Evolutionary conservation across 2,797 vertebrate species (phyloP), one percentile per base, ranked within the genome.

Genomic region (Phoebastria nigripes): DNA sequence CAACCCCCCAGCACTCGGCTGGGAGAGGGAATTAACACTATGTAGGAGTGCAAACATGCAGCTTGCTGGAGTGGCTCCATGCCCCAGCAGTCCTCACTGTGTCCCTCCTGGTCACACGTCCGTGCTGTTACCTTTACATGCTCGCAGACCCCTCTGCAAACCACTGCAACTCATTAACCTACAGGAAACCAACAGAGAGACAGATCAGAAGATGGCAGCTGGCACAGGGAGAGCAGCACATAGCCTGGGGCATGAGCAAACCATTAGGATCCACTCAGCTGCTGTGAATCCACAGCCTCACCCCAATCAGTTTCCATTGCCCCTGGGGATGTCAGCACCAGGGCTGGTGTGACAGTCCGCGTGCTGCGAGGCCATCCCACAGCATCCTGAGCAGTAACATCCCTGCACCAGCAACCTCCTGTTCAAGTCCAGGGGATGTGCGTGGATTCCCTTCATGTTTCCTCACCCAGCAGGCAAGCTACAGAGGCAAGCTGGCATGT

Each of bases 41-140:
- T 0, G 0, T 1, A 37, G 7, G 9, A 37, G 8, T 71, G 47
- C 52, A 73, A 77, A 67, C 28, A 42, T 5, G 6, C 29, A 47
- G 47, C 31, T 2, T 16, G 39, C 63, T 77, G 63, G 29, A 55
- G 21, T 1, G 6, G 71, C 37, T 79, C 46, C 19, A 6, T 3
- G 31, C n/a, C 41, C 46, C 49, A 63, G 72, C 51, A 46, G 26
- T 22, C 42, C 47, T 66, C 28, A 13, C 35, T 2, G 26, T 3
- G 12, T 44, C 42, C 12, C 56, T 70, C 25, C 31, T 46, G n/a
- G 56, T 56, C 78, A 73, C 59, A 58, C 0, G 1, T 16, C 39
- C 3, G 0, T 20, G 69, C 28, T 2, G 22, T 31, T 47, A 70
- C 51, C 82, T 25, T 25, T 2, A 56, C 12, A 4, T 0, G 25